Base-by-base conservation (phyloP, 2,797 vertebrate genomes). In the Luscinia luscinia region DNA sequence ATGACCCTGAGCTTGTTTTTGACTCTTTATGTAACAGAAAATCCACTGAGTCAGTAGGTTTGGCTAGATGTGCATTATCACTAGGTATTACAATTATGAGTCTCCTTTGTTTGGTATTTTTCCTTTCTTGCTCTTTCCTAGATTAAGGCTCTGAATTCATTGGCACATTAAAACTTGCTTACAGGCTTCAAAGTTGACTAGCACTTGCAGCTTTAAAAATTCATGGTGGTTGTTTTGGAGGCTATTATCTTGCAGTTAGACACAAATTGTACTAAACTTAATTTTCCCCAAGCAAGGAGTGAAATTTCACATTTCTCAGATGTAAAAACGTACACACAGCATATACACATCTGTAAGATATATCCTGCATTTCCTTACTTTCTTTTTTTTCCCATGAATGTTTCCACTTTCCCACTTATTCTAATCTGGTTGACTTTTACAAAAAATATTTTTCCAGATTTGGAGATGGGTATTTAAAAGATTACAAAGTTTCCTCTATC, bases 291-390 rank as follows among this genome's bases (percentile, higher is more conserved):
- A 69, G 27, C 20, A 78, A 75, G 11, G 7, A 84, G 12, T 12
- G 26, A 81, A 61, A 11, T 67, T 92, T 38, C 1, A 1, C 6
- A 6, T 78, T 64, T 68, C 21, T 82, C 23, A 38, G 51, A 58
- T 14, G 11, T 32, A 18, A 48, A 67, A 83, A 62, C 3, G 0
- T 40, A 9, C 4, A 32, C 11, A 32, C 1, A 58, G 4, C 3
- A 0, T 14, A 3, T 41, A 28, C 4, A 34, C 0, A 0, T 32
- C 15, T 40, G 3, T 12, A 34, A 28, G 11, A 10, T 45, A 15
- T 23, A 40, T 20, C 15, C 26, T 80, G 32, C 7, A 51, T 90
- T 67, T 74, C 26, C 12, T 59, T 51, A 7, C 17, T 68, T 57
- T 55, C 2, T 5, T 61, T 64, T 62, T 54, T 74, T 66, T 69